Conservation (phyloP, 2,888 invertebrate genomes). For the Arctia plantaginis region DNA sequence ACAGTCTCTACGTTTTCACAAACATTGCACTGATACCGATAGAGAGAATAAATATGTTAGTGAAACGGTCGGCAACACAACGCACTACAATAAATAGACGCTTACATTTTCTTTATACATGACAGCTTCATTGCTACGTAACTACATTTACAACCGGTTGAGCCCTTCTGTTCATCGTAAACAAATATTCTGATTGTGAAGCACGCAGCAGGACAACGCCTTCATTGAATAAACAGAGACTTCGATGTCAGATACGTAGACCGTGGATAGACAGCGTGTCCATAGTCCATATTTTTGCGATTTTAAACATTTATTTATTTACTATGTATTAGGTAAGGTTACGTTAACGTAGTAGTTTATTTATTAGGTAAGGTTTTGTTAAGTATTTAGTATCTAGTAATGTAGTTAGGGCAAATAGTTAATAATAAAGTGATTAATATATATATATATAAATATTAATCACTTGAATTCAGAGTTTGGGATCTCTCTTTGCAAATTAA, state of each 20-base stretch:
- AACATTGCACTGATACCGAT: background rate
- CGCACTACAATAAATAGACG: background rate
- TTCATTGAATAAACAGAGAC: background rate
- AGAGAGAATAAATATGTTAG: background rate
- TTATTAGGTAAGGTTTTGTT: no score
- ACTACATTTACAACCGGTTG: background rate
- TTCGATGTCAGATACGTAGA: background rate
- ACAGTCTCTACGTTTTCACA: background rate
- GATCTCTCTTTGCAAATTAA: no score
- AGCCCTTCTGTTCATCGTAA: background rate
- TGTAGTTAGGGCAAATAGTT: background rate
- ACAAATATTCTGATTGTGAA: background rate
- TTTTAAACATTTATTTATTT: background rate
- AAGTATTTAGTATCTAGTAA: background rate
- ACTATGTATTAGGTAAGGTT: no score
- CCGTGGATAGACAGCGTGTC: background rate
- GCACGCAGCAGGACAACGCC: background rate
- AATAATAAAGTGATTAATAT: background rate
- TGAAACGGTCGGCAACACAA: background rate
- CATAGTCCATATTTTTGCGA: background rate
- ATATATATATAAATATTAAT: background rate
- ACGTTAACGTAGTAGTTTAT: no score
- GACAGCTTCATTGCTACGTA: background rate
- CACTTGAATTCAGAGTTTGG: background rate
- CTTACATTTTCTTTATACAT: background rate